These are phyloP conservation scores for Erannis defoliaria DNA, from an alignment of 2,888 invertebrate species.

Conservation along the genomic window DNA sequence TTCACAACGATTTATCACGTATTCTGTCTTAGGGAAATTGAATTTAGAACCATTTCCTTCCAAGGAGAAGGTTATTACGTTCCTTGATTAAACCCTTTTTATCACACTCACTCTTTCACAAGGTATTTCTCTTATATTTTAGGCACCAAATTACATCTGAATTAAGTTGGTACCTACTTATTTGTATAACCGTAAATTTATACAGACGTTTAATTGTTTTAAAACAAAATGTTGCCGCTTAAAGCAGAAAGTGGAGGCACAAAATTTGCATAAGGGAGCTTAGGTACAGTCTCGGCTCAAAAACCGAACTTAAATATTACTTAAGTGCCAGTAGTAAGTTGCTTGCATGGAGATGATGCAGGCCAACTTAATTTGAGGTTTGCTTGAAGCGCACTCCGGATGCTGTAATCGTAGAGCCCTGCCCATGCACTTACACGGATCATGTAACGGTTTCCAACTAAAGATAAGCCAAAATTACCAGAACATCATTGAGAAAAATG, in stretches of 20 bases:
- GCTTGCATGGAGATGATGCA: constrained; percentile 26
- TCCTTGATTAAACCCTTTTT: constrained; percentile 73
- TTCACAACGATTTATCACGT: constrained; percentile 82
- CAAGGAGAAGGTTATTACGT: constrained; percentile 64
- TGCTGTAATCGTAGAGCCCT: constrained; percentile 63
- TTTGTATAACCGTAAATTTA: neutral
- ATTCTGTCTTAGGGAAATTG: constrained; percentile 77
- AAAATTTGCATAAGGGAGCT: constrained; percentile 15
- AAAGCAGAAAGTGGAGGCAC: neutral
- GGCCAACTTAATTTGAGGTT: constrained; percentile 32
- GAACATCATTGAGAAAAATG: constrained; percentile 5
- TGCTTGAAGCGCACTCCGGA: constrained; percentile 58
- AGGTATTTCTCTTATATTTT: constrained; percentile 24
- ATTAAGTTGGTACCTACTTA: neutral
- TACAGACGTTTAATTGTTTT: neutral
- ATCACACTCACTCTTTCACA: constrained; percentile 46
- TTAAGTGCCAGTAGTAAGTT: constrained; percentile 24
- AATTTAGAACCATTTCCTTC: constrained; percentile 72
- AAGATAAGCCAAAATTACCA: constrained; percentile 5
- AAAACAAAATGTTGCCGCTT: neutral
- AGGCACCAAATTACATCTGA: neutral
- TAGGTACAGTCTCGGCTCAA: constrained; percentile 10
- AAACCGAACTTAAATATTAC: constrained; percentile 14
- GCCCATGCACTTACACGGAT: constrained; percentile 58
- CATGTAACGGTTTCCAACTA: constrained; percentile 52